Evolutionary conservation across 2,797 vertebrate species (phyloP).

Genomic region (Dendrocincla fuliginosa): DNA sequence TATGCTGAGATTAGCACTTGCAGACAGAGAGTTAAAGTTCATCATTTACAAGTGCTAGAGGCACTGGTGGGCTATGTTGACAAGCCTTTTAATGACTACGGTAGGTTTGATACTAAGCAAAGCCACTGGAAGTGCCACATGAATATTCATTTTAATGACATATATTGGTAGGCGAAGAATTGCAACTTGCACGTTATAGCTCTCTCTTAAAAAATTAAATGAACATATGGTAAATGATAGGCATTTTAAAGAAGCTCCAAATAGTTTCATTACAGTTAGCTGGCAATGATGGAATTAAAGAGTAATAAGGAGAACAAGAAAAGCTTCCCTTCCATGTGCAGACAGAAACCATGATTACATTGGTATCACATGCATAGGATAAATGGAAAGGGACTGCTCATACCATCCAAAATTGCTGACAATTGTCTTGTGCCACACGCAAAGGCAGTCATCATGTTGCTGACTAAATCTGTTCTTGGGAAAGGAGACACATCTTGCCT

Average conservation of each 20-base stretch:
- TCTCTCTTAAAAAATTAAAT: conserved; percentile 51
- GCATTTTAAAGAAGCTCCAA: conserved; percentile 25
- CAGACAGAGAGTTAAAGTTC: conserved; percentile 28
- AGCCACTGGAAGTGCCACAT: conserved; percentile 18
- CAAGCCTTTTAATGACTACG: conserved; percentile 61
- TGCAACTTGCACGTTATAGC: conserved; percentile 20
- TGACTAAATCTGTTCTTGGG: conserved; percentile 56
- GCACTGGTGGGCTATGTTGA: conserved; percentile 9
- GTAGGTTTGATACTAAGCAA: conserved; percentile 35
- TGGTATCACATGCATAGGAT: not conserved
- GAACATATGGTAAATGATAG: not conserved
- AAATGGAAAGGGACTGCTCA: not conserved
- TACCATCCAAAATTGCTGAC: conserved; percentile 50
- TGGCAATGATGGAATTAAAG: conserved; percentile 8
- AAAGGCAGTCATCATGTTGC: conserved; percentile 49
- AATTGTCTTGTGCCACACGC: not conserved
- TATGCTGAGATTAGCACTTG: conserved; percentile 19
- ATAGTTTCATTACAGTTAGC: conserved; percentile 26
- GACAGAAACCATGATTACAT: not conserved
- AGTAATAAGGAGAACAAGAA: not conserved
- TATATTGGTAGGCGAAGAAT: conserved; percentile 7
- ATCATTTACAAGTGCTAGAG: conserved; percentile 46
- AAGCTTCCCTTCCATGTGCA: not conserved
- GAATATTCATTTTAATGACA: conserved; percentile 65
- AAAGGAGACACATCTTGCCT: not conserved